Base-by-base conservation (phyloP, 2,888 invertebrate species). In the Bugulina stolonifera region DNA sequence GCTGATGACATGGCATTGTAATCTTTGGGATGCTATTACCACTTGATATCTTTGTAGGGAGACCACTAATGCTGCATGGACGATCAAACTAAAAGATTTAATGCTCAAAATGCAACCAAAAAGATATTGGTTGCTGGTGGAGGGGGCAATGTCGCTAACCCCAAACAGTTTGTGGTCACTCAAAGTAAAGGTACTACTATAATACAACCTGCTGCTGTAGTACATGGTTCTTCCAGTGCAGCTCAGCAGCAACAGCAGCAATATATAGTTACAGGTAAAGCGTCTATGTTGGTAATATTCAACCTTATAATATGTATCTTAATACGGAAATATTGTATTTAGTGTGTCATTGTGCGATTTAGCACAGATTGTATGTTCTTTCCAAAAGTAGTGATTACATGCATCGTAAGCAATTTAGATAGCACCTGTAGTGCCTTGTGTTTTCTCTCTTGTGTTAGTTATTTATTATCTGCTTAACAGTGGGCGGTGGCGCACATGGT, bases 151-250 rank as follows among this genome's bases (percentile, higher is more conserved):
- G 64, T 64, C 5, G 79, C 80, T 54, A 75, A 77, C 55, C 81
- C 80, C 52, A 83, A 83, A 73, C 82, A 82, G 76, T 82, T 81
- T 73, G 82, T 82, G 74, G 82, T 83, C 69, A 80, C 82, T 23
- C 70, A 70, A 29, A 54, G 52, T 54, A 74, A 58, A 71, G 57
- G 29, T 57, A 73, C 43, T 74, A 76, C 69, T 54, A 54, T 73
- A 18, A 69, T 73, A 58, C 73, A 69, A 32, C 71, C 34, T 55
- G 58, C 71, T 54, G 58, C 71, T 54, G 69, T 43, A 35, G 58
- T 27, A 34, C 64, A 64, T 32, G 64, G 64, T 32, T 32, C 64
- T 3, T 64, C 64, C 5, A 64, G n/a, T n/a, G 10, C 64, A 34
- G 5, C 64, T 18, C 64, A 64, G 69, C 73, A 23, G 69, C 73